phyloP scores from a whole-genome alignment of 2,797 vertebrate species.

The Lepilemur ruficaudatus region DNA sequence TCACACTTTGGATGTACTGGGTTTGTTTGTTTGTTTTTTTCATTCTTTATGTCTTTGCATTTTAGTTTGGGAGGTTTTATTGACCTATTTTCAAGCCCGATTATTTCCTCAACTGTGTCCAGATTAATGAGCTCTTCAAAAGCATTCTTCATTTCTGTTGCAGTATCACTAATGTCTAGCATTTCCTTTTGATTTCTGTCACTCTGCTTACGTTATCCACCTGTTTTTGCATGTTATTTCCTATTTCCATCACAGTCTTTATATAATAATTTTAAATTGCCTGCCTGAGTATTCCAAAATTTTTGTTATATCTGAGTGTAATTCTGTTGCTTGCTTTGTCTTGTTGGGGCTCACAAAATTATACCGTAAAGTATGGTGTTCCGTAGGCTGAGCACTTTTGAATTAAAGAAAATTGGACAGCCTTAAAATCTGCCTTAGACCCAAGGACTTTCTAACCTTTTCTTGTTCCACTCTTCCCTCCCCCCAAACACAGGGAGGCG shows the following conservation, averaged over 20 bases:
- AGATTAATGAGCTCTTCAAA: not conserved
- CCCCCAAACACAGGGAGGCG: not conserved
- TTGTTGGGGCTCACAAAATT: not conserved
- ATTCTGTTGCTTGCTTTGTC: not conserved
- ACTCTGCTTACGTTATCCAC: not conserved
- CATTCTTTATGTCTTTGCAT: not conserved
- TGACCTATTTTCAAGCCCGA: not conserved
- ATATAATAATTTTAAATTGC: not conserved
- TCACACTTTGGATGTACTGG: not conserved
- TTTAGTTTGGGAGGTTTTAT: not conserved
- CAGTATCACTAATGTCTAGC: not conserved
- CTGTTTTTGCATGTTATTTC: not conserved
- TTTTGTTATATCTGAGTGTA: not conserved
- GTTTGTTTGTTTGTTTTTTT: not conserved
- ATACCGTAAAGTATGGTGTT: not conserved
- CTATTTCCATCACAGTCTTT: not conserved
- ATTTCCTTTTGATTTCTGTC: not conserved
- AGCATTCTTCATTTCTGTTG: not conserved
- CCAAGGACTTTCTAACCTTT: not conserved
- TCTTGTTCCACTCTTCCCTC: not conserved
- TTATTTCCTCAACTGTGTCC: not conserved
- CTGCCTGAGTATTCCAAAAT: not conserved
- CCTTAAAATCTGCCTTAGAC: not conserved
- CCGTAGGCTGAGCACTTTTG: not conserved
- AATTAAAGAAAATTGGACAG: not conserved